Percentiles rank a stretch among this genome's conserved stretches.
Conservation (phyloP, 1,140 invertebrate species). For the Plectus sambesii region DNA sequence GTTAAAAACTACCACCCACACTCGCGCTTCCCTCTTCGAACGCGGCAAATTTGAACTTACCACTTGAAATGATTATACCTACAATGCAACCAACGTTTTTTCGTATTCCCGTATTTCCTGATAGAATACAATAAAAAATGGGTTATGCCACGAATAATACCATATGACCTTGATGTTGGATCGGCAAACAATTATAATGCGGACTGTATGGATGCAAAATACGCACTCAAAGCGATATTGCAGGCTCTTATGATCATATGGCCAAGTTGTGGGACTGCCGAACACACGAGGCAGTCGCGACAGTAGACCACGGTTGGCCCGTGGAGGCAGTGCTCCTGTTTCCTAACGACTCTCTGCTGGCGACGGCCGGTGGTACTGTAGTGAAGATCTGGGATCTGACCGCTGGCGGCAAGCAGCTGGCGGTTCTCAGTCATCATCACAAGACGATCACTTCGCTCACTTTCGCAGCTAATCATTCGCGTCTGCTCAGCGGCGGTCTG, state of each 20-base stretch:
- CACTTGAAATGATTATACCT: too few species aligned
- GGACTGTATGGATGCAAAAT: slow-evolving; percentile 4
- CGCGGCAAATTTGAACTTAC: too few species aligned
- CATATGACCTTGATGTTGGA: too few species aligned
- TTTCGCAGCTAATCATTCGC: slow-evolving; percentile 64
- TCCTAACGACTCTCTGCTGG: slow-evolving; percentile 73
- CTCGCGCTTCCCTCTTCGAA: too few species aligned
- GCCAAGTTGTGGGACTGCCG: slow-evolving; percentile 79
- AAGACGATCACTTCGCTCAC: slow-evolving; percentile 58
- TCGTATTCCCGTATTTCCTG: too few species aligned
- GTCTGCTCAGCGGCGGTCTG: slow-evolving; percentile 74
- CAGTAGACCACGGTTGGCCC: slow-evolving; percentile 73
- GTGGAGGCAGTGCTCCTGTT: slow-evolving; percentile 79
- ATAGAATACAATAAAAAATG: too few species aligned
- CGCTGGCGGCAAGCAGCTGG: slow-evolving; percentile 65
- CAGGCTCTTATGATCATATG: slow-evolving; percentile 80
- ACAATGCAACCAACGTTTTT: too few species aligned
- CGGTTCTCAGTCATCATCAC: slow-evolving; percentile 66
- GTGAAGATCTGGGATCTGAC: slow-evolving; percentile 86
- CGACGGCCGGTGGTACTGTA: slow-evolving; percentile 77
- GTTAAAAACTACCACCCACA: too few species aligned
- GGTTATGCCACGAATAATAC: too few species aligned
- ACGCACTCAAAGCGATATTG: slow-evolving; percentile 24
- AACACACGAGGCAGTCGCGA: slow-evolving; percentile 54
- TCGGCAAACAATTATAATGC: too few species aligned